Percentiles rank a stretch among this genome's conserved stretches.
Evolutionary conservation across 2,113 vertebrate genomes (phyloP).

Genomic region (Salvelinus fontinalis): DNA sequence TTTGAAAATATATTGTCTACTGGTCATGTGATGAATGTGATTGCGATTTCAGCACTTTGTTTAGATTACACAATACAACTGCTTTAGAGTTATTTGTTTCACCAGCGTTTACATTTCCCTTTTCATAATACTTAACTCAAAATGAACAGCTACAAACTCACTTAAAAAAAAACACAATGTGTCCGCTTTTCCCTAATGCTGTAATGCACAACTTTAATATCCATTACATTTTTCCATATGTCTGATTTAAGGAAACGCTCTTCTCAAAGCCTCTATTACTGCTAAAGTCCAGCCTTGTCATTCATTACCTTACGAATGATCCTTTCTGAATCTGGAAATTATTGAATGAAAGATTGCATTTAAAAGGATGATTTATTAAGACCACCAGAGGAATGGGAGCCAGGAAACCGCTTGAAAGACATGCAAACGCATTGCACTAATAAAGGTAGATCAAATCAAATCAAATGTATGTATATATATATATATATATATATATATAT

Average conservation of each 20-base stretch:
- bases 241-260: constrained; percentile 16
- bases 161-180: constrained; percentile 1
- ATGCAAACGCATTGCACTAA: constrained; percentile 12
- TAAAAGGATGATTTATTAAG: constrained; percentile 64
- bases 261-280: constrained; percentile 58
- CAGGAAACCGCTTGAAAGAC: constrained; percentile 28
- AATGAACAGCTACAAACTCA: not conserved
- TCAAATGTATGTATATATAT: too few species aligned
- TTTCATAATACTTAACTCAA: too few species aligned
- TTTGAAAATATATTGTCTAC: too few species aligned
- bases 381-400: constrained; percentile 36
- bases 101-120: not conserved
- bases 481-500: too few species aligned
- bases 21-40: not conserved
- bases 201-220: constrained; percentile 4
- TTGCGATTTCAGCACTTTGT: not conserved
- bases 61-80: not conserved
- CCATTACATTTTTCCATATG: not conserved
- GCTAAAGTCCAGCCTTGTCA: constrained; percentile 60
- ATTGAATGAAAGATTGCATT: constrained; percentile 53
- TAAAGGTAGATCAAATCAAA: constrained; percentile 46
- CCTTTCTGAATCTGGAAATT: constrained; percentile 64
- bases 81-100: not conserved
- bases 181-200: constrained; percentile 1
- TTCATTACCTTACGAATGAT: constrained; percentile 48